These are phyloP conservation scores for Microctenopoma stevenorrisi DNA, from an alignment of 2,797 vertebrate genomes.

Conservation along the genomic window DNA sequence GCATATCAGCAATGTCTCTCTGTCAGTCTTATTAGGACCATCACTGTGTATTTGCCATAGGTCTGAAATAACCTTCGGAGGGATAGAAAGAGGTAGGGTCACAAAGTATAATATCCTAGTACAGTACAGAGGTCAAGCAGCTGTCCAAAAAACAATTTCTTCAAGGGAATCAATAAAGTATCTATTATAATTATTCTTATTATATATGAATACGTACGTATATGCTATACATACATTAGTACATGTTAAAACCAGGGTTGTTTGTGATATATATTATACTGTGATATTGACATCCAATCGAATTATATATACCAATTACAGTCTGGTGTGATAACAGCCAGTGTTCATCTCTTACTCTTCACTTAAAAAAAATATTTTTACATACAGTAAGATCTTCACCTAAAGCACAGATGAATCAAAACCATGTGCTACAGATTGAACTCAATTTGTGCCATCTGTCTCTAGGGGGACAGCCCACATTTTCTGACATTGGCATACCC, in stretches of 20 bases:
- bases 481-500: slow-evolving; percentile 60
- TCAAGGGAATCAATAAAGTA: too few relatives aligned
- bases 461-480: slow-evolving; percentile 68
- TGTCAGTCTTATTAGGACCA: too few relatives aligned
- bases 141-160: too few relatives aligned
- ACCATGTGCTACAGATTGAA: slow-evolving; percentile 55
- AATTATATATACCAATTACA: not conserved
- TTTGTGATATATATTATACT: not conserved
- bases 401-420: slow-evolving; percentile 32
- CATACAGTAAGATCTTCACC: slow-evolving; percentile 10
- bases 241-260: not conserved
- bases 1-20: too few relatives aligned
- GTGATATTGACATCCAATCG: not conserved
- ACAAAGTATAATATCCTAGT: too few relatives aligned
- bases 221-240: too few relatives aligned
- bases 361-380: slow-evolving; percentile 13
- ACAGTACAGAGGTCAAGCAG: too few relatives aligned
- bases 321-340: not conserved
- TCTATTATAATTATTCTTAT: too few relatives aligned
- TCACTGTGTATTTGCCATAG: too few relatives aligned
- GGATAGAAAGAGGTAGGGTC: too few relatives aligned
- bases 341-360: not conserved
- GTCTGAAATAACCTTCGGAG: not conserved
- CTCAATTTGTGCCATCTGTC: slow-evolving; percentile 59
- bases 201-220: too few relatives aligned